A percentile compares a stretch with the other conserved stretches of the same genome.
Conservation (phyloP, 1,140 invertebrate genomes). For the Stenopsyche tienmushanensis region DNA sequence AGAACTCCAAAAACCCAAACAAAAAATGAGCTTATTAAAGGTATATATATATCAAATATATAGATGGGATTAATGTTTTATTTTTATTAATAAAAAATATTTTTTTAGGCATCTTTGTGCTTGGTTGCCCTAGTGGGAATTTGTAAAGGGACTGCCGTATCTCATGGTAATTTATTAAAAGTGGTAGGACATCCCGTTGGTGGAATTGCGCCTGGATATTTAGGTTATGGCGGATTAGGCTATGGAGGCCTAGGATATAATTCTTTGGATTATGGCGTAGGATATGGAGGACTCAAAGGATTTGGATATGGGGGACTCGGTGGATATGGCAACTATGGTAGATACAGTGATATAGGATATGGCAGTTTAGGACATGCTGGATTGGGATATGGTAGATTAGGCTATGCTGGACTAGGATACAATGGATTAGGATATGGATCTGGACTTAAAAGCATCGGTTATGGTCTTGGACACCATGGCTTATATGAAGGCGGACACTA, state of each 20-base stretch:
- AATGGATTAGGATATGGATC: slow-evolving; percentile 3
- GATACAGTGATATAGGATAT: neutral
- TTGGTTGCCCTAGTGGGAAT: no score
- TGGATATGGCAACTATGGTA: neutral
- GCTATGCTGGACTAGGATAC: slow-evolving; percentile 1
- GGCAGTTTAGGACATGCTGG: neutral
- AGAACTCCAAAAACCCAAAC: neutral
- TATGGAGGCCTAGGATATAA: slow-evolving; percentile 3
- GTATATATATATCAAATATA: neutral
- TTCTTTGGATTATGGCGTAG: neutral
- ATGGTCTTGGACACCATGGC: neutral
- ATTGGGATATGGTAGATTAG: neutral
- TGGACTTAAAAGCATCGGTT: no score
- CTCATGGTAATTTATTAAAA: slow-evolving; percentile 16
- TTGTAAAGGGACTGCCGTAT: no score
- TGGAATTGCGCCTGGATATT: neutral
- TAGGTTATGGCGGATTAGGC: slow-evolving; percentile 6
- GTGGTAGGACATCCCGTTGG: neutral
- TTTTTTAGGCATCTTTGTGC: no score
- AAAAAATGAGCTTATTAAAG: neutral
- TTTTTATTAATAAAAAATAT: no score
- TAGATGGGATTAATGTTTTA: no score
- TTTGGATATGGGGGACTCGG: slow-evolving; percentile 14
- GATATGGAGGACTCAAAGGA: neutral
- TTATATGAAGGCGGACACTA: neutral